These are phyloP conservation scores for Sthenelais limicola DNA, from an alignment of 2,888 invertebrate genomes.

Conservation along the genomic window DNA sequence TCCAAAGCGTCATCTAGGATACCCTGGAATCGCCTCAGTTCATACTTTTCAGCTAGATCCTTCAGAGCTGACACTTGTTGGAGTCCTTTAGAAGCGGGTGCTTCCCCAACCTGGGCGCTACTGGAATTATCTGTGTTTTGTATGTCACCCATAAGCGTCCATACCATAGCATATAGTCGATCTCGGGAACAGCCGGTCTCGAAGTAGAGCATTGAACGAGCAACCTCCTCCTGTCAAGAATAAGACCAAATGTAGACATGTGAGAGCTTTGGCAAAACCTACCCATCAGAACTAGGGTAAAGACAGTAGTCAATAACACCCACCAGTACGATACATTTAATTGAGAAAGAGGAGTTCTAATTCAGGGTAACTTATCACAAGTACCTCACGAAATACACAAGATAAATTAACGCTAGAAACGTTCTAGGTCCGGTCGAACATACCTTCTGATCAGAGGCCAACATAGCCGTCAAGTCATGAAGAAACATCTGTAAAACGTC, in stretches of 20 bases:
- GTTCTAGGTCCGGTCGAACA: too few relatives aligned
- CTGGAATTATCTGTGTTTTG: not conserved
- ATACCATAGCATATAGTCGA: conserved; percentile 2
- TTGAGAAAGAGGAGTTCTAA: too few relatives aligned
- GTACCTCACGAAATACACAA: too few relatives aligned
- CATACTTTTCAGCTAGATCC: not conserved
- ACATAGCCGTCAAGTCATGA: too few relatives aligned
- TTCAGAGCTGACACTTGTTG: not conserved
- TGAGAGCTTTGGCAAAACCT: not conserved
- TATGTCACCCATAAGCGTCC: not conserved
- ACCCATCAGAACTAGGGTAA: not conserved
- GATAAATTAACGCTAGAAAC: too few relatives aligned
- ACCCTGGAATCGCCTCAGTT: not conserved
- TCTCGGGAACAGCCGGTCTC: not conserved
- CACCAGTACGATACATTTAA: too few relatives aligned
- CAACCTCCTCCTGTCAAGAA: not conserved
- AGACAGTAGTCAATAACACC: too few relatives aligned
- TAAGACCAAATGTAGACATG: not conserved
- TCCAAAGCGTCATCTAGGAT: conserved; percentile 1
- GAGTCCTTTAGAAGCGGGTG: not conserved
- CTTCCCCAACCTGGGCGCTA: not conserved
- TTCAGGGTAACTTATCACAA: too few relatives aligned
- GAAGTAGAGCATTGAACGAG: not conserved
- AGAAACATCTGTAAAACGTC: too few relatives aligned
- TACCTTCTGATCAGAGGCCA: too few relatives aligned